phyloP scores from a whole-genome alignment of 2,113 vertebrate species.

The Tamias sibiricus region DNA sequence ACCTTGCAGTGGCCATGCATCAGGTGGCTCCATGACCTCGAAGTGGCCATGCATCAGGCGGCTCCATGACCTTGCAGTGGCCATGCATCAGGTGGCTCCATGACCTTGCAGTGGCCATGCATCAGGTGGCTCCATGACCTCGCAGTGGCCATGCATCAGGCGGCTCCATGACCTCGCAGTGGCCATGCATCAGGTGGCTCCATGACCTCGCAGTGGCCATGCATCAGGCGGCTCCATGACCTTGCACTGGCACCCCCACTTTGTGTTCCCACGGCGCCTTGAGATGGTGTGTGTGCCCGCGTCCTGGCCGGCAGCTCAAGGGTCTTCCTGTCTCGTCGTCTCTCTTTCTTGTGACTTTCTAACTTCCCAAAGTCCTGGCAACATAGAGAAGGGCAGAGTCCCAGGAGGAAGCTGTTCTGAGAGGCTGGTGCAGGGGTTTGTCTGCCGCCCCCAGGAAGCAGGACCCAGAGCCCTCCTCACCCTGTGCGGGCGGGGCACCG shows the following conservation, averaged over 20 bases:
- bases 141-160: not conserved
- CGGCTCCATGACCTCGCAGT: too few species aligned
- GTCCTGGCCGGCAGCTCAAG: not conserved
- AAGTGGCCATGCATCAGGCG: not conserved
- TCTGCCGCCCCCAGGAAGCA: fast-evolving
- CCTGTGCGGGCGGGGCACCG: too few species aligned
- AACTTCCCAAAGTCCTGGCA: not conserved
- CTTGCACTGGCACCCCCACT: too few species aligned
- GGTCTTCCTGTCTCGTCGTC: not conserved
- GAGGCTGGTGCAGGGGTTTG: not conserved
- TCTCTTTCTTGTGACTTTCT: not conserved
- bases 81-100: too few species aligned
- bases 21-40: too few species aligned
- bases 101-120: conserved; percentile 32
- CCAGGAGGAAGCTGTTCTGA: not conserved
- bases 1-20: not conserved
- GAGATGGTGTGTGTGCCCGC: not conserved
- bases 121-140: not conserved
- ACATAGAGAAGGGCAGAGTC: not conserved
- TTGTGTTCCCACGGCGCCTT: not conserved
- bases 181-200: not conserved
- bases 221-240: too few species aligned
- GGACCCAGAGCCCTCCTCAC: not conserved
- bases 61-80: not conserved
- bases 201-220: not conserved